Percentiles rank a stretch among this genome's conserved stretches.
Conservation (phyloP, 30 jellyfish, hydroid and myxozoan species). For the Hydractinia echinata region DNA sequence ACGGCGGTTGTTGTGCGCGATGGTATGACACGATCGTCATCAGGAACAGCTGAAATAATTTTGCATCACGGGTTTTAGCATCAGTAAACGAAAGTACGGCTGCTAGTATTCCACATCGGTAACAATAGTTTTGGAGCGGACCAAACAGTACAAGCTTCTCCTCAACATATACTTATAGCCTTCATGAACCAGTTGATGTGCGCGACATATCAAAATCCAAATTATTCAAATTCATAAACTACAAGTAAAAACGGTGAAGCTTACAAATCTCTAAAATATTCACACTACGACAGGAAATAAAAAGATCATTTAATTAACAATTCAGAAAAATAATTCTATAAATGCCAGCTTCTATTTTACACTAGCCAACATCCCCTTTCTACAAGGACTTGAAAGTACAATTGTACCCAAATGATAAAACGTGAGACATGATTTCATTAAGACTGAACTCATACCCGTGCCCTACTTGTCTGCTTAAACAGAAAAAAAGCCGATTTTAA, state of each 20-base stretch:
- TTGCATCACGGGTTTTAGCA: constrained; percentile 69
- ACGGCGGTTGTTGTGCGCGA: constrained; percentile 78
- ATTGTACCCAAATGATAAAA: no score
- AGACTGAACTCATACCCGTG: no score
- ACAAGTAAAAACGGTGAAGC: not conserved
- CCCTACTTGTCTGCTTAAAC: no score
- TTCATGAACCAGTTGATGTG: constrained; percentile 95
- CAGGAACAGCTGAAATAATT: constrained; percentile 96
- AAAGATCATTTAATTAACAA: no score
- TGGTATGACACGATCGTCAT: constrained; percentile 78
- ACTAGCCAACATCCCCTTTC: no score
- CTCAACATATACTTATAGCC: constrained; percentile 93
- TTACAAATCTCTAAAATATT: no score
- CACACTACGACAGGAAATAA: no score
- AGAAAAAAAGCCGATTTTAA: no score
- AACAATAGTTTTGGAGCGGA: constrained; percentile 98
- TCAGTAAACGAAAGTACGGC: constrained; percentile 81
- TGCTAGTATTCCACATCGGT: constrained; percentile 96
- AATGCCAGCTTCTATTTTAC: no score
- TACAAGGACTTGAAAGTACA: no score
- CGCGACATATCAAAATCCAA: constrained; percentile 89
- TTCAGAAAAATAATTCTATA: no score
- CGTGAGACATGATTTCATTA: no score
- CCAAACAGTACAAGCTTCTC: constrained; percentile 95
- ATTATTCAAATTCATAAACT: constrained; percentile 68